phyloP scores from a whole-genome alignment of 2,113 vertebrate species.

The Motacilla tschutschensis region DNA sequence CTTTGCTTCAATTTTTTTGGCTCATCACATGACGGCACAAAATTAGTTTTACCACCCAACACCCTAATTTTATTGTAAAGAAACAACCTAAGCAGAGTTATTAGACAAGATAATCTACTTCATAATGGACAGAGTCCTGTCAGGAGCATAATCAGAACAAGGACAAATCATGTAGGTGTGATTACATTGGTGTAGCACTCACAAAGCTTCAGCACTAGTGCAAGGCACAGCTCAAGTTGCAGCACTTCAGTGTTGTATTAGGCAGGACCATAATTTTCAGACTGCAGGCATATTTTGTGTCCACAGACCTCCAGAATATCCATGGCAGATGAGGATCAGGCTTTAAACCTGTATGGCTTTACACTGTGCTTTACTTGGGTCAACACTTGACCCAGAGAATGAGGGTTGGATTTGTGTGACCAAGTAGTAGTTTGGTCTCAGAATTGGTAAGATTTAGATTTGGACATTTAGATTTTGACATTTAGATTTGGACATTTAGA shows the following conservation, averaged over 20 bases:
- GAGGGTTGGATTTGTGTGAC: neutral
- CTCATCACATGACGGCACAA: neutral
- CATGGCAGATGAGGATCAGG: neutral
- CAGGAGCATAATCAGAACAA: neutral
- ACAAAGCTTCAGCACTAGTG: neutral
- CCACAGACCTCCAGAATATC: neutral
- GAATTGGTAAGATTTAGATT: neutral
- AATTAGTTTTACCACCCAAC: neutral
- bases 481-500: neutral
- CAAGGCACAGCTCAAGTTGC: neutral
- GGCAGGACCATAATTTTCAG: neutral
- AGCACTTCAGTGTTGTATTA: neutral
- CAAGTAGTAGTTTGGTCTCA: neutral
- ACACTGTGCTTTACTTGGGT: neutral
- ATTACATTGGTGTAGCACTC: neutral
- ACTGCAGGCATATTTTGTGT: neutral
- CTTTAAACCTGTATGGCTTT: neutral
- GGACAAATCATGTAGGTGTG: neutral
- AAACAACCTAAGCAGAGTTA: neutral
- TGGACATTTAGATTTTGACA: neutral
- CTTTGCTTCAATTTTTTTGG: neutral
- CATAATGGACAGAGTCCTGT: neutral
- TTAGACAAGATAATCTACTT: neutral
- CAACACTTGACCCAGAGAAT: neutral
- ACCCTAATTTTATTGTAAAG: neutral